Percentiles rank a stretch among this genome's conserved stretches.
These are phyloP conservation scores for Heteractis magnifica DNA, from an alignment of 92 coral and sea anemone species.

Conservation along the genomic window DNA sequence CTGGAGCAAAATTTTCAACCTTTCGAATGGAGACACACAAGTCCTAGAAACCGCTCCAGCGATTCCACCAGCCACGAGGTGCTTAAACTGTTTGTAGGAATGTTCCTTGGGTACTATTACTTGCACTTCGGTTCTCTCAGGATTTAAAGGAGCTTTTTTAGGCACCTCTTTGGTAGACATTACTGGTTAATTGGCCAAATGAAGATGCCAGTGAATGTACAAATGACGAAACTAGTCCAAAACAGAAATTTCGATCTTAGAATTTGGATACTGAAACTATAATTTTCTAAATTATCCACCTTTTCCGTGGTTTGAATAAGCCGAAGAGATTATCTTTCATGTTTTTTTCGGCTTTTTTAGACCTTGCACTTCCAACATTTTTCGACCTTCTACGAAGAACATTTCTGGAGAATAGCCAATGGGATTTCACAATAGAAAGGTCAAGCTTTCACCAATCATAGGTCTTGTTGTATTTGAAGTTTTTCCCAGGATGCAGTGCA, in stretches of 20 bases:
- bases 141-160: not conserved
- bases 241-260: not conserved
- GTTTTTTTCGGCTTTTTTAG: constrained; percentile 3
- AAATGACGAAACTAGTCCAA: not conserved
- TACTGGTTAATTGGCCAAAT: too few relatives aligned
- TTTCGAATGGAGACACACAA: constrained; percentile 79
- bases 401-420: constrained; percentile 12
- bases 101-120: constrained; percentile 39
- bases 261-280: not conserved
- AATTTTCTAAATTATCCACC: not conserved
- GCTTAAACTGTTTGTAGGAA: constrained; percentile 56
- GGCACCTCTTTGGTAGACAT: constrained; percentile 11
- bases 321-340: not conserved
- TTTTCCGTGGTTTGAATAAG: not conserved
- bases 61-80: constrained; percentile 67
- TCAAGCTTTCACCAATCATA: constrained; percentile 22
- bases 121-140: constrained; percentile 16
- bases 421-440: constrained; percentile 13
- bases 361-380: not conserved
- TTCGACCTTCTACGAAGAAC: not conserved
- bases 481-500: not conserved
- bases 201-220: not conserved
- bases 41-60: constrained; percentile 87
- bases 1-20: constrained; percentile 77
- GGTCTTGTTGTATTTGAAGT: not conserved